Conservation (phyloP, 1,140 invertebrate genomes). For the Ceratoteleas bidentatus region DNA sequence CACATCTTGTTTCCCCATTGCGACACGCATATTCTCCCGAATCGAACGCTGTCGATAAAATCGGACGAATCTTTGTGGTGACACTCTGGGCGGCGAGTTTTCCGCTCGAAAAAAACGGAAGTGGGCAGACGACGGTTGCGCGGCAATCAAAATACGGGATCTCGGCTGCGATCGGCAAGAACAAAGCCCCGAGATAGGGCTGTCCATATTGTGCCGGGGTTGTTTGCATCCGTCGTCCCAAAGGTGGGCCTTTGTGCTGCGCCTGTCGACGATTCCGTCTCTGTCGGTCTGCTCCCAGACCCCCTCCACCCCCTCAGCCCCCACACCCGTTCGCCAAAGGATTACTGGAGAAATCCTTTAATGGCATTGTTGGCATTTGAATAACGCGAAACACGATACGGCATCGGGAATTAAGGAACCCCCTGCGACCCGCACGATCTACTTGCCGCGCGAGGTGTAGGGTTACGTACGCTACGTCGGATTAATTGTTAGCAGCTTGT, state of each 20-base stretch:
- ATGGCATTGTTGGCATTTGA: conserved; percentile 81
- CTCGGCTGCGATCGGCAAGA: conserved; percentile 62
- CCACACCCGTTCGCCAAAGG: conserved; percentile 41
- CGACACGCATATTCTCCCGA: not conserved
- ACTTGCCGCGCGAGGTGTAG: conserved; percentile 57
- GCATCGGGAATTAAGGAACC: conserved; percentile 71
- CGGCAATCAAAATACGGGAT: conserved; percentile 63
- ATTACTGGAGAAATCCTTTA: conserved; percentile 80
- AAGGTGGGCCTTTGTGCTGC: conserved; percentile 49
- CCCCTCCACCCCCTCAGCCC: not conserved
- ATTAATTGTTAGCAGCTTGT: no score
- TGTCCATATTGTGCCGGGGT: conserved; percentile 60
- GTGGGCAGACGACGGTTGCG: conserved; percentile 52
- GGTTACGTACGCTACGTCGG: conserved; percentile 47
- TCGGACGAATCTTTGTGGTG: conserved; percentile 21
- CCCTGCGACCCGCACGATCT: conserved; percentile 43
- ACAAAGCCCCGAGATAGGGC: conserved; percentile 67
- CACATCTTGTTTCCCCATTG: no score
- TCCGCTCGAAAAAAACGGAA: conserved; percentile 49
- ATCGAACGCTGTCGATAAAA: conserved; percentile 15
- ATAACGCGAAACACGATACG: conserved; percentile 81
- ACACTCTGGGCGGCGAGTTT: conserved; percentile 40
- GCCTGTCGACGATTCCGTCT: conserved; percentile 48
- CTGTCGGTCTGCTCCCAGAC: conserved; percentile 10
- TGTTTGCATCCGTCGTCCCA: conserved; percentile 64